Base-by-base conservation (phyloP, 2,113 vertebrate genomes). In the Leptodactylus fuscus region DNA sequence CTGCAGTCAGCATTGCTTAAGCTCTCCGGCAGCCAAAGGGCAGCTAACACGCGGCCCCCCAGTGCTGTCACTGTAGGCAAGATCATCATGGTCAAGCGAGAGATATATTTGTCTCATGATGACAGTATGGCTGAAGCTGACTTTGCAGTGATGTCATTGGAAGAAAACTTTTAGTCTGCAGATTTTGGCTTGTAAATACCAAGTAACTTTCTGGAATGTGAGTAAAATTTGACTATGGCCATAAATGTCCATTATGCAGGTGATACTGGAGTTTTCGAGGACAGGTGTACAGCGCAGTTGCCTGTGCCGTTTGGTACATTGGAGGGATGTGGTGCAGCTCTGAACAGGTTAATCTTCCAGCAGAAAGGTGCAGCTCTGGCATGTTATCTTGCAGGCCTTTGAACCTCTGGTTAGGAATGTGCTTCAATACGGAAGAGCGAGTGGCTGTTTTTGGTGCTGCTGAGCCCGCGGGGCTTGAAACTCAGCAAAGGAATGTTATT, bases 361-460 rank as follows among this genome's bases (percentile, higher is more conserved):
- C 18, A 73, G 48, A 73, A 73, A 86, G 93, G 89, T 91, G 92
- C 89, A 90, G 87, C 87, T 88, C 87, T 90, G 90, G 87, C 91
- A 91, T 91, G 90, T 91, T 80, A 85, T 88, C 93, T 92, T 87
- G 91, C 82, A 82, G 88, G 91, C 91, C 91, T 95, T 93, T 95
- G 93, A 94, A 95, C 92, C 91, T 83, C 32, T 80, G 83, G 90
- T 90, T 89, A 93, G 91, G 92, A 95, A 95, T 95, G 92, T 91
- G 90, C 92, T 92, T 94, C 88, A 83, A 89, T 91, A 91, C 80
- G 89, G 91, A 90, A 92, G 89, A 93, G 91, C 92, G 91, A 94
- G 93, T 93, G 90, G 90, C 90, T 93, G 89, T 89, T 90, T 88
- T 91, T 88, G 87, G 88, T 89, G 89, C 91, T 92, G 89, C 71